Evolutionary conservation across 2,113 vertebrate species (phyloP).

Genomic region (Rana temporaria): DNA sequence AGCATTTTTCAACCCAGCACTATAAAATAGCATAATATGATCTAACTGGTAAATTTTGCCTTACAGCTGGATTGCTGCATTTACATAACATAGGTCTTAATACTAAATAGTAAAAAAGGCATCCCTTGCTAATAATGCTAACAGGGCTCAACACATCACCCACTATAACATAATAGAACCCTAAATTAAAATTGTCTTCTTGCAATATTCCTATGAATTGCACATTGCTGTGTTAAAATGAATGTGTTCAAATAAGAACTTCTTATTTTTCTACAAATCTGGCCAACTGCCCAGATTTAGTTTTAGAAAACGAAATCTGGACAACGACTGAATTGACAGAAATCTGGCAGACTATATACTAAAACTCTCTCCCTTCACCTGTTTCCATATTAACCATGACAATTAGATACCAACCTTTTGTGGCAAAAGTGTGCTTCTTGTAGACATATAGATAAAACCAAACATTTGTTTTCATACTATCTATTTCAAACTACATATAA

Average conservation of each 20-base stretch:
- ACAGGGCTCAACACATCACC: not conserved
- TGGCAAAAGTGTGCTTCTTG: not conserved
- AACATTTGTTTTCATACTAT: no score
- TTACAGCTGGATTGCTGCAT: not conserved
- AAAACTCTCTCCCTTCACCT: not conserved
- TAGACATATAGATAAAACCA: not conserved
- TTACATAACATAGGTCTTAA: not conserved
- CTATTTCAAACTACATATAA: no score
- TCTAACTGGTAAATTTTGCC: not conserved
- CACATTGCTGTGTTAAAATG: not conserved
- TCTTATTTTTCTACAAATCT: not conserved
- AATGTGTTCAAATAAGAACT: not conserved
- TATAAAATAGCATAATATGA: no score
- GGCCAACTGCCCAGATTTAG: not conserved
- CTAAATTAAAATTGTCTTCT: conserved; percentile 6
- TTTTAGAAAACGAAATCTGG: no score
- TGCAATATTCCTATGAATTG: not conserved
- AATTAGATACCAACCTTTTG: not conserved
- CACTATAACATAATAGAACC: conserved; percentile 11
- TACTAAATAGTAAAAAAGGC: not conserved
- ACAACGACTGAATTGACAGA: not conserved
- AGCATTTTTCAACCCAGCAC: no score
- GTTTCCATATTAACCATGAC: conserved; percentile 2
- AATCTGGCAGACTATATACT: not conserved
- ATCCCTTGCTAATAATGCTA: conserved; percentile 2